Evolutionary conservation across 2,113 vertebrate species (phyloP).

Genomic region (Pantherophis guttatus): DNA sequence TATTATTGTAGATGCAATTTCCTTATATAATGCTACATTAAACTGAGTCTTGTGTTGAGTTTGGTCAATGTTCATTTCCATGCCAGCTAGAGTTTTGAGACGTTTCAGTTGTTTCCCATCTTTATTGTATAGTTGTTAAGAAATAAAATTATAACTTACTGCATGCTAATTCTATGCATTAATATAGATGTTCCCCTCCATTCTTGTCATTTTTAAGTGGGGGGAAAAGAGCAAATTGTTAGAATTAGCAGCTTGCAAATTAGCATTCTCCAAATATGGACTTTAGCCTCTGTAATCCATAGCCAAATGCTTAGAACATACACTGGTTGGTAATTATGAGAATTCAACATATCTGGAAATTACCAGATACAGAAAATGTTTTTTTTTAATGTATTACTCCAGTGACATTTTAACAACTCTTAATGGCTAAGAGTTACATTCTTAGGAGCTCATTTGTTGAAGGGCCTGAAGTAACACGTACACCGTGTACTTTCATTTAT

Average conservation of each 20-base stretch:
- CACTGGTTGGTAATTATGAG: neutral
- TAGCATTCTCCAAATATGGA: neutral
- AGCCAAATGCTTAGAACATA: neutral
- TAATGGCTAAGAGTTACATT: neutral
- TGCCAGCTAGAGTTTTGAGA: neutral
- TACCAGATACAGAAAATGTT: neutral
- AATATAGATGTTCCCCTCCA: neutral
- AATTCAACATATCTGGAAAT: neutral
- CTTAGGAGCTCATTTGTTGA: neutral
- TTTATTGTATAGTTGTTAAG: neutral
- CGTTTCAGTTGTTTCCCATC: neutral
- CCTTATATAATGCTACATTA: neutral
- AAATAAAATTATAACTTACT: neutral
- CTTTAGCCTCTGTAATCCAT: neutral
- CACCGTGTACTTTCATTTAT: neutral
- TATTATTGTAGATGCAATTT: neutral
- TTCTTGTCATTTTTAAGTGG: neutral
- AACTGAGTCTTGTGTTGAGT: neutral
- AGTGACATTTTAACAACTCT: neutral
- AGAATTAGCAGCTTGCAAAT: neutral
- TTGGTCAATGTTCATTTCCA: neutral
- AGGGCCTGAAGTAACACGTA: neutral
- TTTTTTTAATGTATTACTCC: neutral
- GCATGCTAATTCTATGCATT: neutral
- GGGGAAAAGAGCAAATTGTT: neutral